Conservation (phyloP, 2,113 vertebrate species). For the Ifrita kowaldi region DNA sequence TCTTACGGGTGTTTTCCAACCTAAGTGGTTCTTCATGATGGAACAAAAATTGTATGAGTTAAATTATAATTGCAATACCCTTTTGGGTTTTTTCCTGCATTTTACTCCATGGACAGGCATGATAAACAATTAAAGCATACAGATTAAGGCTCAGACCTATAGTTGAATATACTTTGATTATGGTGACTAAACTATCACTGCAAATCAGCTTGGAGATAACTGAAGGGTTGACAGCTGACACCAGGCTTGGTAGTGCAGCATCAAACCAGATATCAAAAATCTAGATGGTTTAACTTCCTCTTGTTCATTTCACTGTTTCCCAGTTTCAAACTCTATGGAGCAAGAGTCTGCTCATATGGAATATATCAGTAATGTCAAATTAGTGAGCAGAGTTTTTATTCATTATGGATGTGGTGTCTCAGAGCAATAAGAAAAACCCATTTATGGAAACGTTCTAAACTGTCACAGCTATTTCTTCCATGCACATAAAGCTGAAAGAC, state of each 20-base stretch:
- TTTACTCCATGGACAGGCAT: not conserved
- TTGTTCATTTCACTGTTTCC: not conserved
- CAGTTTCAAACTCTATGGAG: not conserved
- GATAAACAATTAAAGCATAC: not conserved
- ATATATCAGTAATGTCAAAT: accelerated
- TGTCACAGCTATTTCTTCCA: not conserved
- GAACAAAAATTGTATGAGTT: not conserved
- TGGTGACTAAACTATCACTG: not conserved
- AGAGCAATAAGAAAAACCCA: not conserved
- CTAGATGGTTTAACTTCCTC: not conserved
- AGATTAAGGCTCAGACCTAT: not conserved
- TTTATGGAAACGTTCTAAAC: not conserved
- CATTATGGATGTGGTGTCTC: not conserved
- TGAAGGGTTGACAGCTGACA: not conserved
- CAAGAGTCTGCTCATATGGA: not conserved
- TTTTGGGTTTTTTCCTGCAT: not conserved
- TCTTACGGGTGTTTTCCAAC: not conserved
- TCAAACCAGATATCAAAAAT: not conserved
- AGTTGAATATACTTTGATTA: not conserved
- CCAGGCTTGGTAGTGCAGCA: not conserved
- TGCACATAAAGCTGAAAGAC: not conserved
- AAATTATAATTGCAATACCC: not conserved
- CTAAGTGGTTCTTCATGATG: not conserved
- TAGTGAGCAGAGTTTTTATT: not conserved
- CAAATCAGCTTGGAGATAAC: not conserved